Base-by-base conservation (phyloP, 2,113 vertebrate genomes). In the Neodontobutis hainanensis region DNA sequence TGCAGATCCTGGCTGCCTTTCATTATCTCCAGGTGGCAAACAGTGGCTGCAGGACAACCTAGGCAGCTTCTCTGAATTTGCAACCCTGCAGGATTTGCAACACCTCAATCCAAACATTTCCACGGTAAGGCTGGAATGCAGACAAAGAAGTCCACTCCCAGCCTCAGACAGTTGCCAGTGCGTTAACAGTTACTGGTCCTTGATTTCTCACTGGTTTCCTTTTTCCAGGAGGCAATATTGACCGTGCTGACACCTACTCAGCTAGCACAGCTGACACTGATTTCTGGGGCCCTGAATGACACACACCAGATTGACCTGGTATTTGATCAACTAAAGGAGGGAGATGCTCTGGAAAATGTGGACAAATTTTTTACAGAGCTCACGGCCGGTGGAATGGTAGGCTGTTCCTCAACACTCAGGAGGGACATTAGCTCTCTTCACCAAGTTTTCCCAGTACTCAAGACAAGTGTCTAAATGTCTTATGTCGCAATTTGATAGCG, bases 41-140 rank as follows among this genome's bases (percentile, higher is more conserved):
- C 62, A 27, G 4, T 90, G 85, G 85, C 51, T 87, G 27, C 8
- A 51, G 34, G 43, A n/a, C 45, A 89, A 89, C 56, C 32, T 88
- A 65, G 81, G 70, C 8, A 10, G 0, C 11, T 89, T 86, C 61
- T 73, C 68, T 11, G 38, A 0, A 7, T 85, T 69, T 71, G 83
- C 75, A 4, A 43, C 14, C 3, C 10, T 83, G 40, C 5, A 68
- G 27, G 70, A 84, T 15, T 61, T 90, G 12, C 15, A 68, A 57
- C 10, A 4, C n/a, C 77, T 90, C 40, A 85, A 88, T 71, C 36
- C 32, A 8, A 73, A 81, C 57, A 78, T 89, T 59, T 82, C 84
- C 40, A 63, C 8, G 0, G 88, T 91, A 61, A 81, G 88, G 82
- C 11, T 5, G 14, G 1, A 5, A 0, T 19, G 19, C 10, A 19